Conservation (phyloP, 2,888 invertebrate genomes). For the Trichogramma evanescens region DNA sequence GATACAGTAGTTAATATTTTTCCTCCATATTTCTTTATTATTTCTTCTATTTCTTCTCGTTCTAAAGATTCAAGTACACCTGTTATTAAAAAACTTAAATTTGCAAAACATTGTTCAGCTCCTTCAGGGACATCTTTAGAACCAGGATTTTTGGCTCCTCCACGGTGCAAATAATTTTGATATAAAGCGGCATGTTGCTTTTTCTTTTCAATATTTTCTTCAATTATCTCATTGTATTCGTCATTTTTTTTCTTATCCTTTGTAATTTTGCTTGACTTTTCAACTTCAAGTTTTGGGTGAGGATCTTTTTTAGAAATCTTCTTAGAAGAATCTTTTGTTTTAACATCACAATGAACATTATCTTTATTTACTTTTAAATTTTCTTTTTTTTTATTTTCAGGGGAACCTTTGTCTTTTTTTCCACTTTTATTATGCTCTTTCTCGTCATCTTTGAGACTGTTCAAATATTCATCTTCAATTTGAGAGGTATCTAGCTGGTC, state of each 20-base stretch:
- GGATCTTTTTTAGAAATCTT: background rate
- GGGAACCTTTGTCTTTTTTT: background rate
- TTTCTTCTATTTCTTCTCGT: constrained; percentile 66
- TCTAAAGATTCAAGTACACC: constrained; percentile 85
- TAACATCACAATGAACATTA: constrained; percentile 33
- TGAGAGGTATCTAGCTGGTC: constrained; percentile 53
- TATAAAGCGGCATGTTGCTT: constrained; percentile 62
- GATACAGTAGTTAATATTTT: constrained; percentile 67
- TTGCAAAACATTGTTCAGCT: constrained; percentile 62
- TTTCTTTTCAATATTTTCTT: constrained; percentile 63
- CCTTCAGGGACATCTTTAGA: constrained; percentile 79
- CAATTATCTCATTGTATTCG: constrained; percentile 50
- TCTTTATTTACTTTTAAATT: constrained; percentile 23
- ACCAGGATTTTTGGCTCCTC: constrained; percentile 75
- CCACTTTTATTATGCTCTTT: background rate
- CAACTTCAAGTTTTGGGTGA: constrained; percentile 21
- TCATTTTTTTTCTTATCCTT: constrained; percentile 14
- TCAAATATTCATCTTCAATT: constrained; percentile 44
- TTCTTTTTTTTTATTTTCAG: background rate
- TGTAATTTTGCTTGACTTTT: constrained; percentile 12
- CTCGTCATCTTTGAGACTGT: constrained; percentile 27
- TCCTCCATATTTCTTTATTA: constrained; percentile 76
- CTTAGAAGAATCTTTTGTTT: background rate
- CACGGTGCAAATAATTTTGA: constrained; percentile 68
- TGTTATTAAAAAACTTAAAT: constrained; percentile 69